Conservation (phyloP, 1,140 invertebrate species). For the Drosophila malerkotliana region DNA sequence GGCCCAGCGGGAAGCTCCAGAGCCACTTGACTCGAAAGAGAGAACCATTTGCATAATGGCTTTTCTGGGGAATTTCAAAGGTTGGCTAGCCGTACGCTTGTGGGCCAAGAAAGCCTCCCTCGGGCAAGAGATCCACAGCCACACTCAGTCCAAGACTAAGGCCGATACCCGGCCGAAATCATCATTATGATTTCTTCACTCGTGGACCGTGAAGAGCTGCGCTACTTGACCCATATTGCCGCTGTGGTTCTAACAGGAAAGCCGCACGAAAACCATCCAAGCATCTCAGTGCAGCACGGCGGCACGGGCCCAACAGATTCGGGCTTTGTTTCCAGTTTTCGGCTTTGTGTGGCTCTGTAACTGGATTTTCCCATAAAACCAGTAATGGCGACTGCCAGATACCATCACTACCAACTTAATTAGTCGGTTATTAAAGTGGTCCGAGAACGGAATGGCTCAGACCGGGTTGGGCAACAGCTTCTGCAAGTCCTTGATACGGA, state of each 20-base stretch:
- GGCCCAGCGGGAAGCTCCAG: not conserved
- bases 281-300: slow-evolving; percentile 5
- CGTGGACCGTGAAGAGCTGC: slow-evolving; percentile 43
- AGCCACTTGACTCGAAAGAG: not conserved
- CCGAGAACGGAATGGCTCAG: not conserved
- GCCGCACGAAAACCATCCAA: slow-evolving; percentile 26
- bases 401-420: not conserved
- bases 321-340: slow-evolving; percentile 9
- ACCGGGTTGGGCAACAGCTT: not conserved
- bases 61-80: slow-evolving; percentile 1
- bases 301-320: not conserved
- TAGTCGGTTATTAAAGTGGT: not conserved
- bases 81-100: not conserved
- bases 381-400: not conserved
- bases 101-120: not conserved
- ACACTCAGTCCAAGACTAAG: not conserved
- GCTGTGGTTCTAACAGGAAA: slow-evolving; percentile 6
- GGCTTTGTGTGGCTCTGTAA: not conserved
- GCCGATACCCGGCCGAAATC: not conserved
- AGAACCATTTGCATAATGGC: slow-evolving; percentile 4
- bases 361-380: slow-evolving; percentile 2
- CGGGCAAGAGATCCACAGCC: not conserved
- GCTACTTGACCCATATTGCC: slow-evolving; percentile 33
- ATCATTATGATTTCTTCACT: slow-evolving; percentile 2
- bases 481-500: not conserved